Base-by-base conservation (phyloP, 2,113 vertebrate species). In the Embiotoca jacksoni region DNA sequence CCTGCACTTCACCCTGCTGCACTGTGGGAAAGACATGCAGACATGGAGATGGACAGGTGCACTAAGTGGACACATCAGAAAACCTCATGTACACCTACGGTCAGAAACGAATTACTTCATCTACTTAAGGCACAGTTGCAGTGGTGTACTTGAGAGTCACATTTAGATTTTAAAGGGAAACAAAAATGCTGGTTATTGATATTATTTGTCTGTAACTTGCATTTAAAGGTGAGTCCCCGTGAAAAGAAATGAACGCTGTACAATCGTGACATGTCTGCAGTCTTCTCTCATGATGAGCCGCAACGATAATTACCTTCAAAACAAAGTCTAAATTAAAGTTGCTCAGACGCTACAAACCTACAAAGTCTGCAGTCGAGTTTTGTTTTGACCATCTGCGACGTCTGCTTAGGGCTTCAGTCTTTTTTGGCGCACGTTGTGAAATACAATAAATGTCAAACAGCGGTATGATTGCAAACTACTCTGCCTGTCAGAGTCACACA, bases 41-140 rank as follows among this genome's bases (percentile, higher is more conserved):
- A 87, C 82, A 57, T 80, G 72, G 44, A 78, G 72, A 89, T 75
- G 47, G 82, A 80, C 88, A 93, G 89, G 89, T 93, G 90, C 87
- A 81, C 53, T 56, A 57, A 47, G 60, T 66, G 60, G 56, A 80
- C 71, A 65, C 68, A 44, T 80, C 66, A 52, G 23, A 60, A 47
- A 63, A 50, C 31, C 46, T 53, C n/a, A 23, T 23, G 33, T 30
- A 50, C 30, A 11, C 36, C 56, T 16, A 7, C 7, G 53, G 1
- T 53, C 30, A 52, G 3, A 75, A 36, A 46, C 33, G 16, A 66
- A 66, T 71, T 52, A 80, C 13, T 41, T 33, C 32, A 58, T 54
- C 5, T 50, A 64, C 32, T 41, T 10, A 78, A 82, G 81, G 67
- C 64, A 78, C 67, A 1, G 75, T 77, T 65, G 13, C 44, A 37